Percentiles rank a stretch among this genome's conserved stretches.
phyloP scores from a whole-genome alignment of 2,888 invertebrate species.

The Cylindroiulus punctatus region DNA sequence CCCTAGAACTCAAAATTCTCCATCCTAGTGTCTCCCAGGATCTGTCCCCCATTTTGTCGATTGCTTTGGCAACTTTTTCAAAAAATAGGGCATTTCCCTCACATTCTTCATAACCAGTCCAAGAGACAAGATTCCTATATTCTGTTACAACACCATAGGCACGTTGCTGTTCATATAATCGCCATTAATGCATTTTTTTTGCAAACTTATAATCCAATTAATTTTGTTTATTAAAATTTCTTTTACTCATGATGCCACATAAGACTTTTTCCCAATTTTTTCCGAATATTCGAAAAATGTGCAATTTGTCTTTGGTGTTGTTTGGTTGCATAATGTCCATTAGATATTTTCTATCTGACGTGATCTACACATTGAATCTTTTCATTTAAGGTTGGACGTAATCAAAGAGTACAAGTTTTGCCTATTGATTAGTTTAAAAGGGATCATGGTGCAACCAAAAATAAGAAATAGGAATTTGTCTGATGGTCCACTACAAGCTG shows the following conservation, averaged over 20 bases:
- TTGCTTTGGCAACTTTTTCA: background rate
- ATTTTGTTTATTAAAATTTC: too few species aligned
- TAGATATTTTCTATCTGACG: too few species aligned
- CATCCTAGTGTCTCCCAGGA: background rate
- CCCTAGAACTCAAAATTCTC: background rate
- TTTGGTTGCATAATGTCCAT: too few species aligned
- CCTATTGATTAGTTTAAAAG: background rate
- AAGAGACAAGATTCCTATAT: background rate
- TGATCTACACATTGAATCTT: too few species aligned
- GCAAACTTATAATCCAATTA: too few species aligned
- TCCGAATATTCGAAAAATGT: too few species aligned
- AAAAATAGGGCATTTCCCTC: background rate
- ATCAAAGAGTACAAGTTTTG: background rate
- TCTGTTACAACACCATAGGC: background rate
- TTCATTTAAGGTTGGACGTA: background rate
- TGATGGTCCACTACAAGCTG: background rate
- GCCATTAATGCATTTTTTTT: too few species aligned
- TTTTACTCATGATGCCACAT: too few species aligned
- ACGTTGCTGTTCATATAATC: too few species aligned
- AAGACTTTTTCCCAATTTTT: too few species aligned
- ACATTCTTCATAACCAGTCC: background rate
- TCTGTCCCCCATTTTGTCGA: background rate
- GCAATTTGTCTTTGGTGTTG: too few species aligned
- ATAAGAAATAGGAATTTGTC: background rate
- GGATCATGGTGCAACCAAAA: background rate